Evolutionary conservation across 1,140 invertebrate species (phyloP).

Genomic region (Probaryconus sp.): DNA sequence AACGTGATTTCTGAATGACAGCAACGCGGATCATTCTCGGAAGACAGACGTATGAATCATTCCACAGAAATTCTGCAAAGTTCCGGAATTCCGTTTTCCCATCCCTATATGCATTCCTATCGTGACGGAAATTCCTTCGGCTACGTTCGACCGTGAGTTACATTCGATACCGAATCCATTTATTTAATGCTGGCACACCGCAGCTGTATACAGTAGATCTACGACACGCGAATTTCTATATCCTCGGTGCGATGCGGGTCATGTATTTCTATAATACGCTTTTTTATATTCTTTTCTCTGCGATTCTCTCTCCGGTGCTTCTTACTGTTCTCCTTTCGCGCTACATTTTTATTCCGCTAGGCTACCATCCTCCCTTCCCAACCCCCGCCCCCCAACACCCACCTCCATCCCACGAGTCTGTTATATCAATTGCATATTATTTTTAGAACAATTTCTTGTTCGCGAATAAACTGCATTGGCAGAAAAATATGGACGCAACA

Average conservation of each 20-base stretch:
- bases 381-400: not conserved
- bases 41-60: slow-evolving; percentile 56
- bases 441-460: slow-evolving; percentile 50
- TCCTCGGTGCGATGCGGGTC: slow-evolving; percentile 56
- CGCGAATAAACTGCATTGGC: slow-evolving; percentile 26
- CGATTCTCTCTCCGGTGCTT: slow-evolving; percentile 8
- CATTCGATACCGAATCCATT: slow-evolving; percentile 63
- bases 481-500: slow-evolving; percentile 10
- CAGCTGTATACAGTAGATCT: slow-evolving; percentile 52
- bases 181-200: slow-evolving; percentile 58
- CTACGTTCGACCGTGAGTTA: slow-evolving; percentile 57
- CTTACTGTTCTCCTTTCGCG: slow-evolving; percentile 4
- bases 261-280: slow-evolving; percentile 60
- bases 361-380: slow-evolving; percentile 3
- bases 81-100: slow-evolving; percentile 58
- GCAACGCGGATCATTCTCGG: slow-evolving; percentile 31
- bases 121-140: slow-evolving; percentile 59
- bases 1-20: slow-evolving; percentile 45
- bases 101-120: slow-evolving; percentile 57
- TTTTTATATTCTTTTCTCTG: slow-evolving; percentile 56
- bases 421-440: slow-evolving; percentile 53
- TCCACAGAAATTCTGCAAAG: slow-evolving; percentile 54
- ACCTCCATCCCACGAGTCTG: not conserved
- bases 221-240: slow-evolving; percentile 62
- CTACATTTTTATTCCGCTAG: slow-evolving; percentile 45